Evolutionary conservation across 2,113 vertebrate genomes (phyloP), one percentile per base, ranked within the genome.

Genomic region (Burhinus oedicnemus): DNA sequence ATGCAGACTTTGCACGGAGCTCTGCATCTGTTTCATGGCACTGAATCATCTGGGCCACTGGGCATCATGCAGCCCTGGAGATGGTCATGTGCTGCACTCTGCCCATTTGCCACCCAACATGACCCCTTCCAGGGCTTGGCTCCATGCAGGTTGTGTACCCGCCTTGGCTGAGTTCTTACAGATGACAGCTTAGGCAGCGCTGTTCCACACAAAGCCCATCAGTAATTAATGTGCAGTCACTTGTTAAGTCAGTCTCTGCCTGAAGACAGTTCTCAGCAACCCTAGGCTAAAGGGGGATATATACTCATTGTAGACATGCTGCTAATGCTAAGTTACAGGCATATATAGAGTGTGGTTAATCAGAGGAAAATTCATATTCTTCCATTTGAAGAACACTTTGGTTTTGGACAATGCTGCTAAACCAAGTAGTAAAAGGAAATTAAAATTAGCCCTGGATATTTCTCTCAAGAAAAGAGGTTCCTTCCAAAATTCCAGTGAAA

Each of bases 401-500:
- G 3, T 2, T 89, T 91, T 71, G 36, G 52, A 89, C 36, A 72
- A 87, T 51, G 30, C 60, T 90, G 38, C 44, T 90, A 91, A 65
- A 92, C 40, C 32, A 84, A 90, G 65, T 40, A 84, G 23, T 57
- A 57, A 94, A 92, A 78, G 32, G 69, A 93, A 91, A 82, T 84
- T 82, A 36, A 89, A 95, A 84, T 95, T 91, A 95, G 65, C 34
- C 17, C 49, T 93, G 83, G 42, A 32, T 90, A 82, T 78, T 96
- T 93, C 79, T 93, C 58, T 90, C 32, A 81, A 90, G 65, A 87
- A 87, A 83, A 87, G 54, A 83, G 47, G 60, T 89, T 93, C 42
- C 55, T 90, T 97, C 81, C 86, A 91, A 94, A 96, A 95, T 95
- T 95, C 83, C 92, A 92, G 1, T 82, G 86, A 95, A 97, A 95